These are phyloP conservation scores for Microcebus jonahi DNA, from an alignment of 2,113 vertebrate genomes.

Conservation along the genomic window DNA sequence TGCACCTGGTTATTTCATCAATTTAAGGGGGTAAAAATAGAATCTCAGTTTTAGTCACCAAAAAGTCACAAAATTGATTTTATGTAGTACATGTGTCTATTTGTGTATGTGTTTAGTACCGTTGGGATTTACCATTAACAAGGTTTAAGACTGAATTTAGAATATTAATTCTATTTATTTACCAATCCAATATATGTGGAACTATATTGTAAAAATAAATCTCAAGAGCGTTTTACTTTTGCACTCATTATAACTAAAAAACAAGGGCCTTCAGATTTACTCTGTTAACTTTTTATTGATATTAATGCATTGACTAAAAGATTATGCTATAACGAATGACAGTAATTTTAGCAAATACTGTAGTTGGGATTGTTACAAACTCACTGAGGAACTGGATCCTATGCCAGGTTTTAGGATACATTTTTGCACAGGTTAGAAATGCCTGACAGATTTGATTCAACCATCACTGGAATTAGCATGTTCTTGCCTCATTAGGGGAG, in stretches of 20 bases:
- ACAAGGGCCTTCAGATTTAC: background rate
- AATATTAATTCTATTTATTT: background rate
- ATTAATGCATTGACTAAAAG: background rate
- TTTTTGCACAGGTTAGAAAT: background rate
- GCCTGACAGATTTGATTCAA: background rate
- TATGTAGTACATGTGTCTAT: background rate
- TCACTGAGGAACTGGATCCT: background rate
- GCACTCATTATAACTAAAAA: background rate
- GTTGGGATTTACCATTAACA: background rate
- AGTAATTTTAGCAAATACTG: background rate
- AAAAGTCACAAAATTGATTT: background rate
- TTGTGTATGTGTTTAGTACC: background rate
- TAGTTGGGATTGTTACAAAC: background rate
- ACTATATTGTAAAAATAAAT: background rate
- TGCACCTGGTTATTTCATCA: background rate
- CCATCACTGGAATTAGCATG: background rate
- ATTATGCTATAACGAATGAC: background rate
- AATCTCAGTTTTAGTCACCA: background rate
- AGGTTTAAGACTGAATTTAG: background rate
- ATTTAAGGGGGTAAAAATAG: background rate
- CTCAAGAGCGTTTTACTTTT: background rate
- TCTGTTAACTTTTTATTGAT: background rate
- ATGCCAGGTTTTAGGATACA: background rate
- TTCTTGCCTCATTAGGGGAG: background rate
- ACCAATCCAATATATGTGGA: background rate